A percentile compares a stretch with the other conserved stretches of the same genome.
Evolutionary conservation across 2,113 vertebrate genomes (phyloP).

Genomic region (Hydrochoerus hydrochaeris): DNA sequence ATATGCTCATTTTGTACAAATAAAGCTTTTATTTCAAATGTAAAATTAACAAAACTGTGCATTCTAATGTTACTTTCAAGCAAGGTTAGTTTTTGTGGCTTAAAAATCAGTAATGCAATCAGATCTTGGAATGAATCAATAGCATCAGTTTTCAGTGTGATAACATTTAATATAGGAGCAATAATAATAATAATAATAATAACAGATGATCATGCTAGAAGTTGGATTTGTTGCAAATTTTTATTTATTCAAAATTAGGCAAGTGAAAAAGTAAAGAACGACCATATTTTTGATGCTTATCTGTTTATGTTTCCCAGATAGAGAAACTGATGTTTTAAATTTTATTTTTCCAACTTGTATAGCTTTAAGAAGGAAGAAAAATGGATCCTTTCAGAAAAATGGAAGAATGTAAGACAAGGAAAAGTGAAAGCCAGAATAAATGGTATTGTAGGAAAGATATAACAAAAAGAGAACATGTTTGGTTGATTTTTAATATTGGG

Average conservation of each 20-base stretch:
- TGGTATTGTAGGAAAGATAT: neutral
- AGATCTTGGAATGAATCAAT: slow-evolving; percentile 63
- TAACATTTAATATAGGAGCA: slow-evolving; percentile 49
- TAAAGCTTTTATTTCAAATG: slow-evolving; percentile 80
- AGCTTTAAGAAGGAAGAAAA: slow-evolving; percentile 46
- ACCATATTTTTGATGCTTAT: slow-evolving; percentile 59
- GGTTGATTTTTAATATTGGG: slow-evolving; percentile 32
- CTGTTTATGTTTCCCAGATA: slow-evolving; percentile 74
- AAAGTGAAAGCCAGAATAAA: slow-evolving; percentile 5
- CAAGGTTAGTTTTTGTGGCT: slow-evolving; percentile 77
- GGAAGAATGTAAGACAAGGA: slow-evolving; percentile 25
- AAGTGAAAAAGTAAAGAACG: slow-evolving; percentile 61
- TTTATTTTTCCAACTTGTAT: slow-evolving; percentile 66
- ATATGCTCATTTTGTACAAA: slow-evolving; percentile 37
- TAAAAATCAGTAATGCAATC: slow-evolving; percentile 72
- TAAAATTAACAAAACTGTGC: slow-evolving; percentile 74
- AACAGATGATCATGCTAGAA: neutral
- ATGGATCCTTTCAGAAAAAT: slow-evolving; percentile 36
- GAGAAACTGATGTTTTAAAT: slow-evolving; percentile 72
- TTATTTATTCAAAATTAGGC: slow-evolving; percentile 64
- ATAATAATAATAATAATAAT: neutral
- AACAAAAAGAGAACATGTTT: slow-evolving; percentile 17
- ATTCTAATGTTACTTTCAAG: slow-evolving; percentile 77
- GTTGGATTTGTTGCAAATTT: slow-evolving; percentile 64
- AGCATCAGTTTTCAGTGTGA: neutral